These are phyloP conservation scores for Ciconia maguari DNA, from an alignment of 2,113 vertebrate species.

Conservation along the genomic window DNA sequence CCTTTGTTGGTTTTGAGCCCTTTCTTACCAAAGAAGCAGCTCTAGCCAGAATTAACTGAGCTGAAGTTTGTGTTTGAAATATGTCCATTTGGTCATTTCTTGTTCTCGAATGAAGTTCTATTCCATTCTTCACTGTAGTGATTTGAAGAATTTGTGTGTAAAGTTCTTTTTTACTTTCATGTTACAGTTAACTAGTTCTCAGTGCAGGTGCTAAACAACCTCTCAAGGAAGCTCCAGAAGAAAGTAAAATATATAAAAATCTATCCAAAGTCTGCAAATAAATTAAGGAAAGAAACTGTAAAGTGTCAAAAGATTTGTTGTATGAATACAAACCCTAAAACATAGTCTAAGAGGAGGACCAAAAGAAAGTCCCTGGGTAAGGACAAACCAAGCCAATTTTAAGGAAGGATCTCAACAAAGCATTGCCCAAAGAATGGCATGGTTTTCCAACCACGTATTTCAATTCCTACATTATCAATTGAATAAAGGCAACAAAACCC, in stretches of 20 bases:
- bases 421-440: not conserved
- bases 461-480: not conserved
- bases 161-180: conserved; percentile 68
- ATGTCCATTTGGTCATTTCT: conserved; percentile 71
- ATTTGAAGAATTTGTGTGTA: conserved; percentile 67
- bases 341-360: conserved; percentile 53
- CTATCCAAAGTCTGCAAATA: conserved; percentile 79
- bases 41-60: conserved; percentile 76
- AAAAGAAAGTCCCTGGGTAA: conserved; percentile 27
- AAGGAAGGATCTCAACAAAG: not conserved
- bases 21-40: conserved; percentile 67
- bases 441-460: not conserved
- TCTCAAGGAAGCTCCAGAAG: conserved; percentile 82
- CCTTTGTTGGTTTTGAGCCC: conserved; percentile 62
- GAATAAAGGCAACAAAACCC: conserved; percentile 55
- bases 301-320: conserved; percentile 72
- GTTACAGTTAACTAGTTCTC: conserved; percentile 73
- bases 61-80: conserved; percentile 74
- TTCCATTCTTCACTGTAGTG: conserved; percentile 50
- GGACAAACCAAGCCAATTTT: conserved; percentile 32
- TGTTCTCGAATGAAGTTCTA: conserved; percentile 57
- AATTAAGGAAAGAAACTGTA: conserved; percentile 72
- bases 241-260: conserved; percentile 76
- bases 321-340: conserved; percentile 61
- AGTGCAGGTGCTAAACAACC: conserved; percentile 80